Conservation (phyloP, 2,113 vertebrate species). For the Macrotis lagotis region DNA sequence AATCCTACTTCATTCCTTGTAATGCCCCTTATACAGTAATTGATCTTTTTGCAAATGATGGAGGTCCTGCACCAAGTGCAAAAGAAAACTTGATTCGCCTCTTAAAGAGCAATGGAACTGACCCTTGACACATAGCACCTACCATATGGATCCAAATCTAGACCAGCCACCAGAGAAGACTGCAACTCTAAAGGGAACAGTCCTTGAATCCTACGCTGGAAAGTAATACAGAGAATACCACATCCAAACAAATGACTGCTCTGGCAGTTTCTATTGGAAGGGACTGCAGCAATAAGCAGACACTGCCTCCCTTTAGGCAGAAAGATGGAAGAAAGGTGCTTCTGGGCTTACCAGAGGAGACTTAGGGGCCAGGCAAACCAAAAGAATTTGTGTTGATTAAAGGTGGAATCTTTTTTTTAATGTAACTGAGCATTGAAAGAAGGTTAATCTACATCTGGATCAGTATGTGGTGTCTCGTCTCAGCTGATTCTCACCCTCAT, state of each 20-base stretch:
- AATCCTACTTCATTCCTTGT: not conserved
- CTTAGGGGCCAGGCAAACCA: slow-evolving; percentile 15
- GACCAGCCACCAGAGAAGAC: not conserved
- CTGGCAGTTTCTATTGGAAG: not conserved
- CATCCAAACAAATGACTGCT: not conserved
- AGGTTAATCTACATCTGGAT: not conserved
- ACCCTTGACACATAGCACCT: not conserved
- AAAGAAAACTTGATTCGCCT: not conserved
- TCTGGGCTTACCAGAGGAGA: not conserved
- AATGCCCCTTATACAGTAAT: not conserved
- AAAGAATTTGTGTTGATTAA: not conserved
- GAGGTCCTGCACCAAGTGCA: not conserved
- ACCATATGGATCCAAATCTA: not conserved
- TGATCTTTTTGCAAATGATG: not conserved
- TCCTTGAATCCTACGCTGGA: not conserved
- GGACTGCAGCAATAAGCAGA: not conserved
- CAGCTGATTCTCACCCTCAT: not conserved
- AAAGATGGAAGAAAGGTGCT: not conserved
- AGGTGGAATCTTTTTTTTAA: slow-evolving; percentile 26
- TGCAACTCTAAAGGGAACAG: not conserved
- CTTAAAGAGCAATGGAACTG: not conserved
- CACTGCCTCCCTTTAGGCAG: not conserved
- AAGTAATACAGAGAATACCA: not conserved
- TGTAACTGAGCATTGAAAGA: slow-evolving; percentile 14
- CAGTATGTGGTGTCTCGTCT: not conserved